Evolutionary conservation across 2,888 invertebrate species (phyloP).

Genomic region (Xanthostigma xanthostigma): DNA sequence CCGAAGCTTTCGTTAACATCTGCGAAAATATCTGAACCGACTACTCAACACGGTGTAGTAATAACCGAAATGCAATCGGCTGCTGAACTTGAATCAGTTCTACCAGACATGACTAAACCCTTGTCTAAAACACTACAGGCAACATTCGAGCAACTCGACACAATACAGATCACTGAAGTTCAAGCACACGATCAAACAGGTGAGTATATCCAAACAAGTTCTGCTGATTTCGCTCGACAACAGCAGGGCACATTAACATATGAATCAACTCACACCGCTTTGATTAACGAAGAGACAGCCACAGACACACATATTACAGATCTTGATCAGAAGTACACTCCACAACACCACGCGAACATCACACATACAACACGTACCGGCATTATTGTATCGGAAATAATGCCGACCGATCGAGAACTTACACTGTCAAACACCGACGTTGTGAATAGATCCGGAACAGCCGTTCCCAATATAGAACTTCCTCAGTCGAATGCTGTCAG

Average conservation of each 20-base stretch:
- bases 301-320: conserved; percentile 21
- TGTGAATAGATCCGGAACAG: too few species aligned
- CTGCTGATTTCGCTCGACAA: background rate
- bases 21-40: conserved; percentile 21
- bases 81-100: conserved; percentile 31
- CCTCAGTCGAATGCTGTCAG: too few species aligned
- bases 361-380: conserved; percentile 18
- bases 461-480: too few species aligned
- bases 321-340: conserved; percentile 20
- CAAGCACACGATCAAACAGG: conserved; percentile 31
- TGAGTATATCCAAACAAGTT: conserved; percentile 24
- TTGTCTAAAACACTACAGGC: conserved; percentile 29
- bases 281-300: conserved; percentile 5
- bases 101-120: conserved; percentile 27
- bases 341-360: conserved; percentile 25
- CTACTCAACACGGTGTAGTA: conserved; percentile 30
- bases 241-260: conserved; percentile 10
- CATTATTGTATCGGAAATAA: background rate
- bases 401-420: conserved; percentile 3
- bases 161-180: conserved; percentile 31
- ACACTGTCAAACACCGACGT: background rate
- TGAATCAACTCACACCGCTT: conserved; percentile 10
- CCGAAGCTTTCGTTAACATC: conserved; percentile 13
- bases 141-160: conserved; percentile 24
- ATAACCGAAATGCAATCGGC: conserved; percentile 32